Percentiles rank a stretch among this genome's conserved stretches.
These are phyloP conservation scores for Aphelinus atriplicis DNA, from an alignment of 1,140 invertebrate species.

Conservation along the genomic window DNA sequence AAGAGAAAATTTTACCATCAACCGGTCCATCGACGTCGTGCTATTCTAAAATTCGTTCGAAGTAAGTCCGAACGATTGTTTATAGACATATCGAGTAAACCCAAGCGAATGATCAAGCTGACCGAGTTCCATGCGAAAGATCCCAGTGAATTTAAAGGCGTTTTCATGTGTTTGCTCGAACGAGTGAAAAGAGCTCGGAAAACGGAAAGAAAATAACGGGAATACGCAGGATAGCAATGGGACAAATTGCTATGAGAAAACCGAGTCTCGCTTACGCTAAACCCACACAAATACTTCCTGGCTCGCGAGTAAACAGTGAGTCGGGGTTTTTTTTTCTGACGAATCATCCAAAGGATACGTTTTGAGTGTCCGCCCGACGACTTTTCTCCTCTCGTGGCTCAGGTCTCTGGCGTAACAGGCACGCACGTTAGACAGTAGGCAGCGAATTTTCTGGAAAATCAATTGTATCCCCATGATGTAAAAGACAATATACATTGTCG, in stretches of 20 bases:
- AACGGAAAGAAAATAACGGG: conserved; percentile 10
- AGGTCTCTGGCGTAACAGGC: conserved; percentile 45
- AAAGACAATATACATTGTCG: background rate
- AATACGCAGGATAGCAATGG: no score
- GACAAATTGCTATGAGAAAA: no score
- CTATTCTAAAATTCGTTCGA: no score
- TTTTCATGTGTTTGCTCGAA: background rate
- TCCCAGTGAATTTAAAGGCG: no score
- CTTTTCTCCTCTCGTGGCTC: conserved; percentile 30
- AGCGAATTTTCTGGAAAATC: conserved; percentile 47
- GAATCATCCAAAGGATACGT: conserved; percentile 59
- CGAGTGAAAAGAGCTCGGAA: background rate
- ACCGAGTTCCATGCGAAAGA: no score
- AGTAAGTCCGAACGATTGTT: no score
- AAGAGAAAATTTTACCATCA: no score
- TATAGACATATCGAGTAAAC: no score
- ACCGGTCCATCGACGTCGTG: no score
- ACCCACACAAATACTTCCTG: background rate
- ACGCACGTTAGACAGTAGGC: conserved; percentile 44
- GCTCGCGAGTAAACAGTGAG: no score
- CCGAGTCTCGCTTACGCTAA: background rate
- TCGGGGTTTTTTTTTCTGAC: background rate
- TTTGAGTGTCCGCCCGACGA: conserved; percentile 46
- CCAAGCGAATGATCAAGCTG: no score
- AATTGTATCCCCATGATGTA: conserved; percentile 8